A percentile compares a stretch with the other conserved stretches of the same genome.
phyloP scores from a whole-genome alignment of 2,888 invertebrate genomes.

The Acronicta psi region DNA sequence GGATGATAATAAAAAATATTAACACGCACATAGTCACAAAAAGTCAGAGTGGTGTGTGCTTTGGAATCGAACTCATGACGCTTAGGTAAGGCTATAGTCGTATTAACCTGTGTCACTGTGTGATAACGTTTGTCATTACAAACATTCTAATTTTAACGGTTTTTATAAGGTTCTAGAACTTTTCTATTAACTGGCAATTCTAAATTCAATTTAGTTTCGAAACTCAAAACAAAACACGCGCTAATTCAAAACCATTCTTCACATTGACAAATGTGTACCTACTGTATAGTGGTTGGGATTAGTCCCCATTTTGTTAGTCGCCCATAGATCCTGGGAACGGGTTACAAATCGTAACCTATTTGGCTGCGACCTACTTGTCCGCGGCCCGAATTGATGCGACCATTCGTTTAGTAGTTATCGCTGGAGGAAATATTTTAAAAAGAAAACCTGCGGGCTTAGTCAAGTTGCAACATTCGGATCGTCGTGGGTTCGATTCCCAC shows the following conservation, averaged over 20 bases:
- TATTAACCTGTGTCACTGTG: no score
- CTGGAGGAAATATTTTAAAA: slow-evolving; percentile 17
- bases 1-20: no score
- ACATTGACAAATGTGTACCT: slow-evolving; percentile 36
- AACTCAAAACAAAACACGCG: slow-evolving; percentile 3
- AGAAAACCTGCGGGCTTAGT: neutral
- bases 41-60: no score
- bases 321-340: slow-evolving; percentile 17
- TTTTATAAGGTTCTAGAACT: no score
- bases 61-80: no score
- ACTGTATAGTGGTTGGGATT: slow-evolving; percentile 20
- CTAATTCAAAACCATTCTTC: slow-evolving; percentile 32
- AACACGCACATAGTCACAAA: no score
- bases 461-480: no score
- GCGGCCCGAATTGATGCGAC: slow-evolving; percentile 10
- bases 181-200: neutral
- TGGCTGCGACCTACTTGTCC: slow-evolving; percentile 23
- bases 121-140: no score
- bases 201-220: neutral
- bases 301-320: slow-evolving; percentile 23
- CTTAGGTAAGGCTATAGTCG: no score
- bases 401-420: slow-evolving; percentile 28
- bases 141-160: no score
- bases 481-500: no score
- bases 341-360: slow-evolving; percentile 51